phyloP scores from a whole-genome alignment of 1,140 invertebrate genomes.

The Rhopalosiphum padi region DNA sequence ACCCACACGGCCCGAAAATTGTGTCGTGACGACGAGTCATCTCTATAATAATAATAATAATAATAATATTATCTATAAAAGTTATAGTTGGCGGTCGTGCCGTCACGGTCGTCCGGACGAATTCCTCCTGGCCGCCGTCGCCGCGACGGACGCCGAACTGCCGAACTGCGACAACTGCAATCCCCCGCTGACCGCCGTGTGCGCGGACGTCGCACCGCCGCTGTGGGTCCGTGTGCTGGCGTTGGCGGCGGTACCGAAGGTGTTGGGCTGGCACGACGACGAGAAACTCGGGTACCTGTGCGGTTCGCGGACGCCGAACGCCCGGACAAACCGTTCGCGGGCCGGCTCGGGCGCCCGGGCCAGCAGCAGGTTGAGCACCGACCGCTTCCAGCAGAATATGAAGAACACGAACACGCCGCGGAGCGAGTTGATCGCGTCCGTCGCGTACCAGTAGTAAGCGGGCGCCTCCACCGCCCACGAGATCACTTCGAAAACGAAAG shows the following conservation, averaged over 20 bases:
- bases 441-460: constrained; percentile 63
- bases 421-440: constrained; percentile 64
- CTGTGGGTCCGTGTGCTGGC: background rate
- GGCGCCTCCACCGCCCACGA: constrained; percentile 62
- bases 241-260: background rate
- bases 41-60: background rate
- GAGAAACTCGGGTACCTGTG: constrained; percentile 34
- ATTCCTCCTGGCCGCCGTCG: background rate
- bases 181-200: background rate
- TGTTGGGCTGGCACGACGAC: background rate
- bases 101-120: background rate
- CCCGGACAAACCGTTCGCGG: background rate
- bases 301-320: background rate
- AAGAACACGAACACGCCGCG: constrained; percentile 65
- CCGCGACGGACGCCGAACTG: background rate
- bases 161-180: constrained; percentile 34
- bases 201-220: background rate
- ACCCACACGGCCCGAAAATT: background rate
- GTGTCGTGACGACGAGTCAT: background rate
- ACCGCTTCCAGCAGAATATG: constrained; percentile 62
- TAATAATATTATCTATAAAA: background rate
- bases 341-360: background rate
- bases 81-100: background rate
- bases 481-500: constrained; percentile 64
- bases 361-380: constrained; percentile 21